Percentiles rank a stretch among this genome's conserved stretches.
phyloP scores from a whole-genome alignment of 2,797 vertebrate genomes.

The Notolabrus celidotus region DNA sequence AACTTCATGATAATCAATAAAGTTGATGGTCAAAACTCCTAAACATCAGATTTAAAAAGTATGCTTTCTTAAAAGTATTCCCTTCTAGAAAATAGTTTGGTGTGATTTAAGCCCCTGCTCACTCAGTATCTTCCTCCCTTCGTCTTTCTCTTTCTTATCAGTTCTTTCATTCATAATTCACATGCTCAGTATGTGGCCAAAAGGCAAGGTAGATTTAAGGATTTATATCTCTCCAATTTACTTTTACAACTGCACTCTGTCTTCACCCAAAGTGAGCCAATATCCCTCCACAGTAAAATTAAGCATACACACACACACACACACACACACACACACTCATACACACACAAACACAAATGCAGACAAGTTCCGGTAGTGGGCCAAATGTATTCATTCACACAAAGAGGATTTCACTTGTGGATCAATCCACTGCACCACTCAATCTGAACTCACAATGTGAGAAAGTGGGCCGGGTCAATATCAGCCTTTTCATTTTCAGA shows the following conservation, averaged over 20 bases:
- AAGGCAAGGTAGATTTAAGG: not conserved
- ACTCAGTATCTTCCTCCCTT: not conserved
- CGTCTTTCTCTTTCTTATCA: not conserved
- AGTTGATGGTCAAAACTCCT: not conserved
- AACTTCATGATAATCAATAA: not conserved
- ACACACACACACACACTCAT: not conserved
- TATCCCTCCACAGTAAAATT: not conserved
- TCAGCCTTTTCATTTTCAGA: conserved; percentile 33
- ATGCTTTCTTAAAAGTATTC: not conserved
- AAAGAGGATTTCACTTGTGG: conserved; percentile 36
- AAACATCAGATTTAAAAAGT: not conserved
- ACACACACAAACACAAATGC: conserved; percentile 11
- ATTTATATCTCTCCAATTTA: not conserved
- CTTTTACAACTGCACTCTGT: not conserved
- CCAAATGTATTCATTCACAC: conserved; percentile 36
- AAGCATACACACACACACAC: not conserved
- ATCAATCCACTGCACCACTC: conserved; percentile 53
- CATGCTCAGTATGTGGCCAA: not conserved
- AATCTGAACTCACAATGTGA: conserved; percentile 36
- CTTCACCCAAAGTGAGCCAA: not conserved
- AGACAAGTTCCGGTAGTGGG: conserved; percentile 3
- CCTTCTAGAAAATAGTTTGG: not conserved
- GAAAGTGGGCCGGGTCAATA: conserved; percentile 63
- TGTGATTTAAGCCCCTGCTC: not conserved
- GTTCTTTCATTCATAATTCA: not conserved